These are phyloP conservation scores for Megalops cyprinoides DNA, from an alignment of 2,797 vertebrate genomes.

Conservation along the genomic window DNA sequence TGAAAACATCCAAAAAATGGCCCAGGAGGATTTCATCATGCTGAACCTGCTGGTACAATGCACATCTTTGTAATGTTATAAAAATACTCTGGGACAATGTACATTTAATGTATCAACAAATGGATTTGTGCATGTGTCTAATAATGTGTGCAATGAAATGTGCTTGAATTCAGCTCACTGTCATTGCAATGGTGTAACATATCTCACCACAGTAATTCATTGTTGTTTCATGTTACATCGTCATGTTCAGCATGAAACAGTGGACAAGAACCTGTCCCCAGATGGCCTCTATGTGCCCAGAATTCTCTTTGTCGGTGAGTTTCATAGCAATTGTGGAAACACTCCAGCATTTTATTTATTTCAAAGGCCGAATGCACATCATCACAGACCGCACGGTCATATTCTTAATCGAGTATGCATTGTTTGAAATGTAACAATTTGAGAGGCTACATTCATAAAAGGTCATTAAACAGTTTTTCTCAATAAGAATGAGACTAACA, in stretches of 20 bases:
- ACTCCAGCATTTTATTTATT: slow-evolving; percentile 7
- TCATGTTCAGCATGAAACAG: slow-evolving; percentile 77
- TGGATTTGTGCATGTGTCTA: not conserved
- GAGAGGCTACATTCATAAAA: too few relatives aligned
- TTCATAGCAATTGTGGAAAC: slow-evolving; percentile 14
- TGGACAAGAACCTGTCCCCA: slow-evolving; percentile 80
- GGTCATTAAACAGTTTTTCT: too few relatives aligned
- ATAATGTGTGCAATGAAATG: not conserved
- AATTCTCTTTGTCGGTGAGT: slow-evolving; percentile 87
- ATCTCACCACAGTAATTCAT: too few relatives aligned
- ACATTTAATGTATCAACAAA: slow-evolving; percentile 7
- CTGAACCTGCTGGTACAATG: slow-evolving; percentile 67
- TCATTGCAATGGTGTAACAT: not conserved
- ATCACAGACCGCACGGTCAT: not conserved
- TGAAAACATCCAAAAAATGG: slow-evolving; percentile 67
- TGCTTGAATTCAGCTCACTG: not conserved
- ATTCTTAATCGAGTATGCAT: too few relatives aligned
- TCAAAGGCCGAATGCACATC: not conserved
- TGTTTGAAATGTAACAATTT: too few relatives aligned
- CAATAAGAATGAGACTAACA: too few relatives aligned
- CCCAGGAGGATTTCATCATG: slow-evolving; percentile 73
- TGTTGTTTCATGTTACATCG: too few relatives aligned
- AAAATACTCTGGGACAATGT: slow-evolving; percentile 18
- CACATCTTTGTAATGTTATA: not conserved
- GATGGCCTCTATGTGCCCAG: slow-evolving; percentile 87